Evolutionary conservation across 2,797 vertebrate species (phyloP).

Genomic region (Myiotriccus ornatus): DNA sequence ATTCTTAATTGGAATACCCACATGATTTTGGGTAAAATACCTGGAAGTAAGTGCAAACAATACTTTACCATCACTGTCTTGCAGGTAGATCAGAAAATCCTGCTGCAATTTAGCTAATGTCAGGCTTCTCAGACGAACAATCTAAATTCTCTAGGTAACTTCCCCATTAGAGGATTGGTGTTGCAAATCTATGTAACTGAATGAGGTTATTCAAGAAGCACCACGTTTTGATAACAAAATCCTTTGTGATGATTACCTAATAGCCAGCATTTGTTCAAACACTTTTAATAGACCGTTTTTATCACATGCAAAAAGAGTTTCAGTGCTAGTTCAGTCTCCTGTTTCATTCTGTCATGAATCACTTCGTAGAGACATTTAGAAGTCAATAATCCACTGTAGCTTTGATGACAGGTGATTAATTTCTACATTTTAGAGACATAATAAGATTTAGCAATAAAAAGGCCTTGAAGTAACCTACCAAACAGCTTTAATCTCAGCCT

Average conservation of each 20-base stretch:
- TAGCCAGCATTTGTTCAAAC: constrained; percentile 78
- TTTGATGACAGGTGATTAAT: constrained; percentile 87
- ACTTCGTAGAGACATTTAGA: constrained; percentile 84
- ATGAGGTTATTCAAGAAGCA: constrained; percentile 73
- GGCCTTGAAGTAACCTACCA: constrained; percentile 83
- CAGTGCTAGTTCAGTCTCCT: constrained; percentile 78
- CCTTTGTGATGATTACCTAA: constrained; percentile 80
- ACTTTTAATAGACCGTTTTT: constrained; percentile 80
- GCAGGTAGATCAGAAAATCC: constrained; percentile 25
- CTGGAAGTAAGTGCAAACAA: background rate
- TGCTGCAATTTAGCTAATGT: constrained; percentile 18
- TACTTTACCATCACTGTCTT: background rate
- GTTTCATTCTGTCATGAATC: constrained; percentile 84
- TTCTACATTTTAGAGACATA: constrained; percentile 85
- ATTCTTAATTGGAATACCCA: background rate
- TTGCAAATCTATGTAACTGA: constrained; percentile 62
- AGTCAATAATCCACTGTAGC: constrained; percentile 85
- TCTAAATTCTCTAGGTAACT: constrained; percentile 66
- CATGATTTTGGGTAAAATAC: background rate
- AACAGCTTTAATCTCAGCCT: constrained; percentile 84
- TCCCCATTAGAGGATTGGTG: constrained; percentile 46
- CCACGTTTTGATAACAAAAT: constrained; percentile 76
- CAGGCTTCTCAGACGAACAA: constrained; percentile 66
- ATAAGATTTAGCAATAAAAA: constrained; percentile 86
- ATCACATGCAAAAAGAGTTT: constrained; percentile 80